These are phyloP conservation scores for Anolis apletophallus DNA, from an alignment of 2,797 vertebrate species.

Conservation along the genomic window DNA sequence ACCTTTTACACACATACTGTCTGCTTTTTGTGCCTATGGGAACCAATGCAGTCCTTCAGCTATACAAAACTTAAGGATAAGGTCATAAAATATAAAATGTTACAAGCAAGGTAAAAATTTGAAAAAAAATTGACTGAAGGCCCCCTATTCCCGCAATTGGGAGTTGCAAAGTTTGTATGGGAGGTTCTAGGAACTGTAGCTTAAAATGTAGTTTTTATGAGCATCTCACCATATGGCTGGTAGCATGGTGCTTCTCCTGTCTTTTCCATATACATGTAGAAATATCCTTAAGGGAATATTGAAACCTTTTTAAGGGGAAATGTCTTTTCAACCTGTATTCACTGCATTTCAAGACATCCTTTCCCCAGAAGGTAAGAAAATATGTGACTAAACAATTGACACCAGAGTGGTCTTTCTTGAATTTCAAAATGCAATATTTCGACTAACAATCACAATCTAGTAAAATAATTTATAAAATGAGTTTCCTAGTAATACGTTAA, in stretches of 20 bases:
- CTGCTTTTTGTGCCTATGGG: not conserved
- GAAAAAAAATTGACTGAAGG: no score
- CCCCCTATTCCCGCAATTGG: no score
- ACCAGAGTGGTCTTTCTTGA: not conserved
- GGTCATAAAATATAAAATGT: not conserved
- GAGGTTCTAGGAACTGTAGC: no score
- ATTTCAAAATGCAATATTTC: not conserved
- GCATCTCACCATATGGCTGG: no score
- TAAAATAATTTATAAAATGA: not conserved
- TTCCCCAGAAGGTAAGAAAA: not conserved
- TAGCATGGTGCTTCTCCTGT: not conserved
- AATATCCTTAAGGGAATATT: not conserved
- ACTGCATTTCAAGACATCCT: not conserved
- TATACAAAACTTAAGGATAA: not conserved
- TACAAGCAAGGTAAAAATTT: no score
- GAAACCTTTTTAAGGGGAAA: not conserved
- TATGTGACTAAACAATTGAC: not conserved
- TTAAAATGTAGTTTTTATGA: no score
- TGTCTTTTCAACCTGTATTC: not conserved
- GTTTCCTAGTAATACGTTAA: slow-evolving; percentile 4
- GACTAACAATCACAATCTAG: not conserved
- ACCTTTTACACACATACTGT: no score
- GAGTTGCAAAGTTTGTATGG: no score
- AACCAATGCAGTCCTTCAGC: not conserved
- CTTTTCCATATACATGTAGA: not conserved